phyloP scores from a whole-genome alignment of 2,797 vertebrate species.

The Acomys russatus region DNA sequence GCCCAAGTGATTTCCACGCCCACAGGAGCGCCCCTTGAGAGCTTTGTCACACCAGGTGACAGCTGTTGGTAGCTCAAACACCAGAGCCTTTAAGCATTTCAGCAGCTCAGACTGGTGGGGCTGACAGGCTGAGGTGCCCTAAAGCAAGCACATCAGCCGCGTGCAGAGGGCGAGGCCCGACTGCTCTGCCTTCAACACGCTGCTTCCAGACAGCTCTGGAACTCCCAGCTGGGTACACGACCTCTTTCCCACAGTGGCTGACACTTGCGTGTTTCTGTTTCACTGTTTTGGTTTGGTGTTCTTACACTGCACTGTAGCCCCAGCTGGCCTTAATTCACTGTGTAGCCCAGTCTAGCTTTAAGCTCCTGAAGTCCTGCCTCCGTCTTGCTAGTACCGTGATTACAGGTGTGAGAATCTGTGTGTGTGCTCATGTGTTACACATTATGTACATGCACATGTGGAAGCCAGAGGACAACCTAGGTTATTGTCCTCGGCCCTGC shows the following conservation, averaged over 20 bases:
- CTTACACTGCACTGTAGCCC: neutral
- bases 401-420: neutral
- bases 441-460: too few relatives aligned
- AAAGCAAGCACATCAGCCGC: neutral
- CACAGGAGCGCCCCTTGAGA: neutral
- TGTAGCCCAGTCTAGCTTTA: neutral
- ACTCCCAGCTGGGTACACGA: neutral
- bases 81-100: accelerated
- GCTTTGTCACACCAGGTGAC: neutral
- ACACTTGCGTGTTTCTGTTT: neutral
- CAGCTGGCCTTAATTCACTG: neutral
- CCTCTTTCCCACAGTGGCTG: accelerated
- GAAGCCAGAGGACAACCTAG: neutral
- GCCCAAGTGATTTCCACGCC: neutral
- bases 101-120: neutral
- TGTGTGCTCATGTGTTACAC: neutral
- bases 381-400: neutral
- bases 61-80: too few relatives aligned
- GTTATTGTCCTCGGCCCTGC: neutral
- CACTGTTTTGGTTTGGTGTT: neutral
- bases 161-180: neutral
- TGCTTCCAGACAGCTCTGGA: neutral
- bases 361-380: neutral
- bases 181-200: neutral
- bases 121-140: neutral